These are phyloP conservation scores for Cyphomyrus discorhynchus DNA, from an alignment of 2,113 vertebrate species.

Conservation along the genomic window DNA sequence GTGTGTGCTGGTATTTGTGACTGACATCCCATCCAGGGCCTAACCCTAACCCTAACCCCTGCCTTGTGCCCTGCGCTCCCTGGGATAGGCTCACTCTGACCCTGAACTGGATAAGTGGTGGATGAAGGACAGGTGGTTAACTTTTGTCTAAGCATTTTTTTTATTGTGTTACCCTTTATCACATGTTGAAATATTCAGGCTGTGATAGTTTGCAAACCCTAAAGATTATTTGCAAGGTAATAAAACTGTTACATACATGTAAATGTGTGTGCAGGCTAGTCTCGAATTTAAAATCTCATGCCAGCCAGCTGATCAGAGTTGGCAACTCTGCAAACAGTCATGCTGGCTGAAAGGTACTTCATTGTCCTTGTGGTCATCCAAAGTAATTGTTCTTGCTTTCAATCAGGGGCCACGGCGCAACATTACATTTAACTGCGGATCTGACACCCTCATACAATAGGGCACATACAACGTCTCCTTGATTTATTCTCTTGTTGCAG, in stretches of 20 bases:
- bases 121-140: background rate
- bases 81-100: background rate
- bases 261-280: background rate
- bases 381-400: background rate
- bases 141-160: background rate
- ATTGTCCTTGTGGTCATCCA: background rate
- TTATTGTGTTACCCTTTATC: background rate
- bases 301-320: background rate
- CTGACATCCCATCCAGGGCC: background rate
- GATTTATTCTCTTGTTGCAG: slow-evolving; percentile 16
- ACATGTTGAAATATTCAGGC: background rate
- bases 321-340: background rate
- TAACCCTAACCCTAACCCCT: background rate
- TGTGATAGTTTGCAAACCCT: background rate
- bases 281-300: background rate
- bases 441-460: slow-evolving; percentile 9
- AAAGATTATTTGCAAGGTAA: background rate
- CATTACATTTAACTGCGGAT: slow-evolving; percentile 9
- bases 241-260: background rate
- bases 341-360: background rate
- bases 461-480: slow-evolving; percentile 5
- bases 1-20: background rate
- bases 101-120: background rate
- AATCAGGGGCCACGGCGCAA: background rate
- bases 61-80: background rate